phyloP scores from a whole-genome alignment of 2,888 invertebrate genomes.

The Nineta flava region DNA sequence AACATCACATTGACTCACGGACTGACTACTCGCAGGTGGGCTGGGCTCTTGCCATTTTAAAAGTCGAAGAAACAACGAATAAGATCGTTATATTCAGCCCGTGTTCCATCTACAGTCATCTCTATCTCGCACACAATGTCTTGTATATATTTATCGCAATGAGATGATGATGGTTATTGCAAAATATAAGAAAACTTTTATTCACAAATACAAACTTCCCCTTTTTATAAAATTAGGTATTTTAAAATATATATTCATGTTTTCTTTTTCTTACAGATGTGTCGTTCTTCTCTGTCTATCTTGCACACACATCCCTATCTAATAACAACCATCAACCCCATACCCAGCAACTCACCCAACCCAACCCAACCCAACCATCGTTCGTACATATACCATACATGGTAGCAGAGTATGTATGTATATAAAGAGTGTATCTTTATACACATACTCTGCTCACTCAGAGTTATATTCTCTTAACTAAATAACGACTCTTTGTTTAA shows the following conservation, averaged over 20 bases:
- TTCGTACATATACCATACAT: too few species aligned
- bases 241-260: background rate
- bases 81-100: conserved; percentile 6
- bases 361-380: too few species aligned
- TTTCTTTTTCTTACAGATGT: too few species aligned
- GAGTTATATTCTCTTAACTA: too few species aligned
- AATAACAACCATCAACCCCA: too few species aligned
- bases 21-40: background rate
- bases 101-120: conserved; percentile 1
- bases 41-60: conserved; percentile 2
- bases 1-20: background rate
- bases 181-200: conserved; percentile 2
- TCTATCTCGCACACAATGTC: background rate
- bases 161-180: background rate
- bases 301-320: too few species aligned
- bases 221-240: conserved; percentile 1
- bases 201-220: background rate
- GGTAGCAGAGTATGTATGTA: too few species aligned
- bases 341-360: too few species aligned
- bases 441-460: too few species aligned
- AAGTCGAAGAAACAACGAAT: conserved; percentile 4
- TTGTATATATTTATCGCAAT: background rate
- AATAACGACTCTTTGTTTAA: too few species aligned
- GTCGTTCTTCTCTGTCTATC: too few species aligned
- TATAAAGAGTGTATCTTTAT: too few species aligned